Base-by-base conservation (phyloP, 2,888 invertebrate species). In the Amphipoea lucens region DNA sequence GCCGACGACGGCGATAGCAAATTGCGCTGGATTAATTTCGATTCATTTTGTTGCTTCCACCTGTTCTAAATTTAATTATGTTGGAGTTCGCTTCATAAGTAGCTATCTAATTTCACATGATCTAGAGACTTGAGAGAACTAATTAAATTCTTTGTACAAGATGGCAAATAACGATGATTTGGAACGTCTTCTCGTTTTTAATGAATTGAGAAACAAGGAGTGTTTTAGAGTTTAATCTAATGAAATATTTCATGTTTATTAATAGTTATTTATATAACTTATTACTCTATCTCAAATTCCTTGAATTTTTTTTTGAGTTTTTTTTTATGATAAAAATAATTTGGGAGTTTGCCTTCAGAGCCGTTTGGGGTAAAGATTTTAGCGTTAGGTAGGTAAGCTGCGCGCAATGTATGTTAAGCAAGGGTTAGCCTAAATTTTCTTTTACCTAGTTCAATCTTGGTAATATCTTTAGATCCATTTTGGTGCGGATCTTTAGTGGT, bases 61-160 rank as follows among this genome's bases (percentile, higher is more conserved):
- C 96, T 96, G 95, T 94, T 96, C 93, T 91, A 93, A 95, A 96
- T 96, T 96, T 96, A 96, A 96, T 96, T 96, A 96, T 93, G 91
- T 90, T 87, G 88, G 90, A 92, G 93, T 94, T 94, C 90, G 90
- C 90, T 92, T 93, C 92, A 94, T 96, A 95, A 96, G 95, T 94
- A 95, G 93, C 92, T 94, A 94, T 95, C 95, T 94, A 91, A 92
- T 96, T 95, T 94, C 93, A 94, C 92, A 93, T 94, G 92, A 94
- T 94, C 91, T 90, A 85, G 79, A 88, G 91, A 90, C 87, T 92
- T 85, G 88, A 86, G 90, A 84, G 88, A 82, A 88, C 90, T 94
- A 94, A 96, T 95, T 95, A 95, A 94, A 94, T 95, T 94, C 92
- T 95, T 95, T 91, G 89, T 88, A 89, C 74, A 88, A 80, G 76